These are phyloP conservation scores for Leptopilina drosophilae DNA, from an alignment of 2,888 invertebrate genomes.

Conservation along the genomic window DNA sequence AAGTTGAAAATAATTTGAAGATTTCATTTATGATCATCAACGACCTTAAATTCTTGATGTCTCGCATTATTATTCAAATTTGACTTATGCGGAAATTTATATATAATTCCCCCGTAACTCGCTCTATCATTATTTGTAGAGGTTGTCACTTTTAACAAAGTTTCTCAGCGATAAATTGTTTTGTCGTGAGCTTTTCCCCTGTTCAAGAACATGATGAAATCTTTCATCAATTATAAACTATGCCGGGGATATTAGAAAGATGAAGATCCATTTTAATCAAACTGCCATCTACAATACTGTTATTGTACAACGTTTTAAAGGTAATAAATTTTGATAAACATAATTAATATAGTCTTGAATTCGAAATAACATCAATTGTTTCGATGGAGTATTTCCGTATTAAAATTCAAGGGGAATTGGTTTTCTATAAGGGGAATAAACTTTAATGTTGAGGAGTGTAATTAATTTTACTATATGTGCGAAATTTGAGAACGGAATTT, in stretches of 20 bases:
- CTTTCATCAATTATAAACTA: conserved; percentile 32
- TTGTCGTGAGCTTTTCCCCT: conserved; percentile 16
- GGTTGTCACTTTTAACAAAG: conserved; percentile 47
- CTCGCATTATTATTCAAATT: neutral
- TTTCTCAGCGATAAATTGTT: conserved; percentile 48
- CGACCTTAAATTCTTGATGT: neutral
- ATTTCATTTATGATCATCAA: neutral
- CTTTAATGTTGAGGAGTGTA: too few species aligned
- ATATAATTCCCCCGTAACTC: conserved; percentile 30
- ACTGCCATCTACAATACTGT: neutral
- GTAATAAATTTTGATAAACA: too few species aligned
- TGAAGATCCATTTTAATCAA: conserved; percentile 1
- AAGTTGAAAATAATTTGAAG: too few species aligned
- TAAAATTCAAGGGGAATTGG: too few species aligned
- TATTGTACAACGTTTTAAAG: too few species aligned
- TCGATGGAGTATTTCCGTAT: too few species aligned
- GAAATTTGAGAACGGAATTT: neutral
- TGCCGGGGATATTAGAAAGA: conserved; percentile 14
- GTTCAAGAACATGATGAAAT: conserved; percentile 29
- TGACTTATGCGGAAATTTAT: conserved; percentile 5
- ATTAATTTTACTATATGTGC: too few species aligned
- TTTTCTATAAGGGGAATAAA: too few species aligned
- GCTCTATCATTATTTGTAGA: conserved; percentile 49
- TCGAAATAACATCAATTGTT: too few species aligned
- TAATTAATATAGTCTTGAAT: too few species aligned